Conservation (phyloP, 2,888 invertebrate genomes). For the Apamea epomidion region DNA sequence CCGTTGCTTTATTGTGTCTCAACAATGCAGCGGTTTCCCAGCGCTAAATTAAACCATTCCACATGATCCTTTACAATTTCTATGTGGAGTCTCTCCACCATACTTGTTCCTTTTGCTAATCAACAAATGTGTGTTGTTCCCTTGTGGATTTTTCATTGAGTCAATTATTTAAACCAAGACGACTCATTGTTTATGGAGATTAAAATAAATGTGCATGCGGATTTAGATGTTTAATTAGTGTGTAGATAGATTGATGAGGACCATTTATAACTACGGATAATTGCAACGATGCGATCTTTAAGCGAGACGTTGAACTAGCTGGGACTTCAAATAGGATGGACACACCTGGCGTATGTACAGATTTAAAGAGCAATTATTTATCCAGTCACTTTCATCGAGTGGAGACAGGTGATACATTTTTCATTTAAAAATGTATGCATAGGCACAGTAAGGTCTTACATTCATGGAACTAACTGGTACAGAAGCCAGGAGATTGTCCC, state of each 20-base stretch:
- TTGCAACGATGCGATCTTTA: constrained; percentile 47
- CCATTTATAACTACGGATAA: constrained; percentile 54
- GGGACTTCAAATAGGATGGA: constrained; percentile 25
- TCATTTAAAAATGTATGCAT: background rate
- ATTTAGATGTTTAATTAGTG: constrained; percentile 60
- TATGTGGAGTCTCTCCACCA: constrained; percentile 70
- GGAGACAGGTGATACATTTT: background rate
- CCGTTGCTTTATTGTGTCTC: background rate
- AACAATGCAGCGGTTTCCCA: background rate
- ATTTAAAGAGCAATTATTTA: constrained; percentile 18
- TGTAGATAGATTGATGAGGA: constrained; percentile 53
- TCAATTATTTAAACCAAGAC: constrained; percentile 66
- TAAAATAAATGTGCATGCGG: constrained; percentile 56
- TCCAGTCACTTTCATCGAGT: background rate
- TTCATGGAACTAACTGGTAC: background rate
- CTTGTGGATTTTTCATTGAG: constrained; percentile 80
- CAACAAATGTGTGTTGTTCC: constrained; percentile 82
- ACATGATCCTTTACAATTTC: constrained; percentile 66
- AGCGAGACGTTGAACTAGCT: constrained; percentile 20
- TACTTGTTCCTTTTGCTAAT: constrained; percentile 81
- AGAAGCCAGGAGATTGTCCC: background rate
- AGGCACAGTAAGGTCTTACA: background rate
- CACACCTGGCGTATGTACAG: constrained; percentile 39
- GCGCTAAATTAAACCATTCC: constrained; percentile 38
- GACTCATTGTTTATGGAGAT: constrained; percentile 51